Percentiles rank a stretch among this genome's conserved stretches.
Evolutionary conservation across 1,140 invertebrate species (phyloP).

Genomic region (Macrocentrus cingulum): DNA sequence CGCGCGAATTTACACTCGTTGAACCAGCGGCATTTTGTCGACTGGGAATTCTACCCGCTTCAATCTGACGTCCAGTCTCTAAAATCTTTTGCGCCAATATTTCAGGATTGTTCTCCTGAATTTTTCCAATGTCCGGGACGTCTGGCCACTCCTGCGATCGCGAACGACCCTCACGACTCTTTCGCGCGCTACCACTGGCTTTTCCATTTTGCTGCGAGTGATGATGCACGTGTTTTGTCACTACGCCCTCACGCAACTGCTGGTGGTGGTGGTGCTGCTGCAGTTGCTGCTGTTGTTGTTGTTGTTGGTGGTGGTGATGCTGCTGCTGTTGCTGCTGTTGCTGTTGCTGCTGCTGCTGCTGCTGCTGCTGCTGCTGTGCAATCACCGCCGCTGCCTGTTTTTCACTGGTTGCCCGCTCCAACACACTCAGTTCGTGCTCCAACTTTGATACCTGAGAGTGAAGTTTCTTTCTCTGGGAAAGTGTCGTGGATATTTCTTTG

Average conservation of each 20-base stretch:
- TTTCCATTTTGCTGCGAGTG: conserved; percentile 42
- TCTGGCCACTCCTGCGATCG: conserved; percentile 88
- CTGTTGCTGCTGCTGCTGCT: too few relatives aligned
- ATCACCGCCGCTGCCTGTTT: conserved; percentile 61
- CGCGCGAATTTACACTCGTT: conserved; percentile 31
- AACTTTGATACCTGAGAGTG: conserved; percentile 75
- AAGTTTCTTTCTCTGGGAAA: conserved; percentile 78
- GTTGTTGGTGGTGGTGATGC: too few relatives aligned
- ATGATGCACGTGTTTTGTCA: conserved; percentile 38
- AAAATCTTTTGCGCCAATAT: conserved; percentile 85
- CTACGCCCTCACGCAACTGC: conserved; percentile 38
- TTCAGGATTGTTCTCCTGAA: conserved; percentile 89
- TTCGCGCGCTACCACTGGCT: conserved; percentile 56
- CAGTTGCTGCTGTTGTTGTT: too few relatives aligned
- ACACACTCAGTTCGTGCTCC: conserved; percentile 72
- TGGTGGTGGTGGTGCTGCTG: too few relatives aligned
- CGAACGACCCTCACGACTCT: conserved; percentile 72
- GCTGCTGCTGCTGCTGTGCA: conserved; percentile 46
- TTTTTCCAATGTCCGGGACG: conserved; percentile 85
- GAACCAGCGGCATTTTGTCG: conserved; percentile 27
- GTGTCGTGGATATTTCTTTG: conserved; percentile 80
- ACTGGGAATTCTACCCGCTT: conserved; percentile 70
- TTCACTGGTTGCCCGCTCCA: conserved; percentile 72
- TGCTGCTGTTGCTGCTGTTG: too few relatives aligned
- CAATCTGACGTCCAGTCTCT: conserved; percentile 83